Evolutionary conservation across 2,888 invertebrate species (phyloP).

Genomic region (Falcaria lacertinaria): DNA sequence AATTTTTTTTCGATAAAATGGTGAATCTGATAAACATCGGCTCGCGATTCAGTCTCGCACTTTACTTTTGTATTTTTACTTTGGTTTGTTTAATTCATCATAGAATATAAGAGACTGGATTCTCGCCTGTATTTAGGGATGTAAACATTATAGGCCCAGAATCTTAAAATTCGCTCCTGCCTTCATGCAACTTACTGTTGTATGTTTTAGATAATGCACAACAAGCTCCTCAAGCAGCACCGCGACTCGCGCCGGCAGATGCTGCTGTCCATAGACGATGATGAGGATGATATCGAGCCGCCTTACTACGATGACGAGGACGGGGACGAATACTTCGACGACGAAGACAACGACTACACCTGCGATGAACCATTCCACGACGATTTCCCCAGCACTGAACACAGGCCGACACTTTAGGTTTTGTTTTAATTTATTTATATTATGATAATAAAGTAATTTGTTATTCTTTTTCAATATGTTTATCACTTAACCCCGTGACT

Average conservation of each 20-base stretch:
- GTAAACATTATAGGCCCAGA: too few species aligned
- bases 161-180: too few species aligned
- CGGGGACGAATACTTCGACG: slow-evolving; percentile 20
- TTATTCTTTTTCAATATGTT: too few species aligned
- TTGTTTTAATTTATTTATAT: background rate
- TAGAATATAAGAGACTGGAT: too few species aligned
- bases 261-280: slow-evolving; percentile 18
- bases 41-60: too few species aligned
- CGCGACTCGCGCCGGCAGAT: slow-evolving; percentile 30
- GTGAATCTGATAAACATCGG: too few species aligned
- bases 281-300: slow-evolving; percentile 19
- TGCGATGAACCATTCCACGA: slow-evolving; percentile 10
- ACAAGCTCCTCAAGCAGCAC: slow-evolving; percentile 48
- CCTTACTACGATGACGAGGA: slow-evolving; percentile 38
- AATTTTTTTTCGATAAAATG: too few species aligned
- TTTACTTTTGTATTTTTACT: too few species aligned
- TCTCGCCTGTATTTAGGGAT: too few species aligned
- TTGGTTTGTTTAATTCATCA: too few species aligned
- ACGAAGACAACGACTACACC: slow-evolving; percentile 17
- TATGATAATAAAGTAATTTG: background rate
- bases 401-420: background rate
- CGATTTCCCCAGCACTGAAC: background rate
- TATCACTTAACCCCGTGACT: too few species aligned
- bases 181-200: background rate
- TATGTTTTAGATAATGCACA: slow-evolving; percentile 60